Percentiles rank a stretch among this genome's conserved stretches.
phyloP scores from a whole-genome alignment of 2,113 vertebrate genomes.

The Chinchilla lanigera region DNA sequence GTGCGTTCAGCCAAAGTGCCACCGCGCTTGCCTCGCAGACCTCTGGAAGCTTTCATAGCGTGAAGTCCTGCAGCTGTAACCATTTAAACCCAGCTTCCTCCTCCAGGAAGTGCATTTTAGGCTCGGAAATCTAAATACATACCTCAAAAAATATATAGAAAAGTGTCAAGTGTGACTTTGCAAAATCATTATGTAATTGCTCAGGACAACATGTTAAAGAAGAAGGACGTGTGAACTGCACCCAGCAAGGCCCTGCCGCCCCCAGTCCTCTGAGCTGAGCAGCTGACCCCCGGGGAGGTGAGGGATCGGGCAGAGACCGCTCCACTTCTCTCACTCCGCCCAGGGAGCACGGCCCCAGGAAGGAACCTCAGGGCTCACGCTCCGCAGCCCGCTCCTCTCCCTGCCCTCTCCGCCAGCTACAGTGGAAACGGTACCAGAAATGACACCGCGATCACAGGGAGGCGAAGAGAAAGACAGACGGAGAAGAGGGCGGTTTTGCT shows the following conservation, averaged over 20 bases:
- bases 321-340: neutral
- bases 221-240: neutral
- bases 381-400: neutral
- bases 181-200: neutral
- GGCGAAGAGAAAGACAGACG: neutral
- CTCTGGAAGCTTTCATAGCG: slow-evolving; percentile 42
- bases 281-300: neutral
- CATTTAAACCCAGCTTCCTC: slow-evolving; percentile 57
- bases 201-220: slow-evolving; percentile 23
- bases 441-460: neutral
- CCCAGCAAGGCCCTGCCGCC: neutral
- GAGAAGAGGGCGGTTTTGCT: neutral
- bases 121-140: slow-evolving; percentile 56
- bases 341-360: neutral
- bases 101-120: slow-evolving; percentile 52
- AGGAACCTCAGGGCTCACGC: neutral
- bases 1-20: slow-evolving; percentile 5
- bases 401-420: slow-evolving; percentile 18
- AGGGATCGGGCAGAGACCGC: neutral
- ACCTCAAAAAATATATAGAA: neutral
- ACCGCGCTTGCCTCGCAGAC: neutral
- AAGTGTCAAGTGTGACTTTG: neutral
- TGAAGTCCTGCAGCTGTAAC: neutral
- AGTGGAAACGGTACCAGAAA: neutral
- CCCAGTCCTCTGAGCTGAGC: neutral